A percentile compares a stretch with the other conserved stretches of the same genome.
phyloP scores from a whole-genome alignment of 2,113 vertebrate species.

The Megalops atlanticus region DNA sequence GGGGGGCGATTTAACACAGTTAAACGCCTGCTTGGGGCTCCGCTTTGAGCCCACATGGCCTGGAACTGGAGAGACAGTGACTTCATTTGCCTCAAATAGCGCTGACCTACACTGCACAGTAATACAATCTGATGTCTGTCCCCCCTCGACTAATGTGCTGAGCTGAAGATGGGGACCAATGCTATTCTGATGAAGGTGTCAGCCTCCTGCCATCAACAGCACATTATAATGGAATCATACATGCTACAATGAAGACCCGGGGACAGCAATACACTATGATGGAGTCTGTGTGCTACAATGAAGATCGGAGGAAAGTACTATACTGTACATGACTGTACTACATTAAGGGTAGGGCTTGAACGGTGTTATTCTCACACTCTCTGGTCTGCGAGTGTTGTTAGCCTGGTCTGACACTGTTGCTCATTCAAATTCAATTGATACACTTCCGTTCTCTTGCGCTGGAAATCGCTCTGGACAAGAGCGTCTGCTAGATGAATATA shows the following conservation, averaged over 20 bases:
- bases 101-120: not conserved
- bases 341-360: too few species aligned
- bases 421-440: too few species aligned
- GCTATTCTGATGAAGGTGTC: not conserved
- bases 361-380: too few species aligned
- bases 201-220: not conserved
- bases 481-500: too few species aligned
- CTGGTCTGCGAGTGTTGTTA: too few species aligned
- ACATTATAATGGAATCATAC: not conserved
- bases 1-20: not conserved
- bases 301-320: not conserved
- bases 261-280: not conserved
- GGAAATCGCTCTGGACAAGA: too few species aligned
- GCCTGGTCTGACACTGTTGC: too few species aligned
- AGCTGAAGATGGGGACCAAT: not conserved
- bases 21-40: not conserved
- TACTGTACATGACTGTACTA: too few species aligned
- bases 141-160: not conserved
- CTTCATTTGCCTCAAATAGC: constrained; percentile 2
- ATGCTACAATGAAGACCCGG: not conserved
- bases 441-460: too few species aligned
- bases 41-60: not conserved
- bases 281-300: not conserved
- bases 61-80: not conserved
- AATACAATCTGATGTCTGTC: not conserved